Base-by-base conservation (phyloP, 2,888 invertebrate genomes). In the Clitarchus hookeri region DNA sequence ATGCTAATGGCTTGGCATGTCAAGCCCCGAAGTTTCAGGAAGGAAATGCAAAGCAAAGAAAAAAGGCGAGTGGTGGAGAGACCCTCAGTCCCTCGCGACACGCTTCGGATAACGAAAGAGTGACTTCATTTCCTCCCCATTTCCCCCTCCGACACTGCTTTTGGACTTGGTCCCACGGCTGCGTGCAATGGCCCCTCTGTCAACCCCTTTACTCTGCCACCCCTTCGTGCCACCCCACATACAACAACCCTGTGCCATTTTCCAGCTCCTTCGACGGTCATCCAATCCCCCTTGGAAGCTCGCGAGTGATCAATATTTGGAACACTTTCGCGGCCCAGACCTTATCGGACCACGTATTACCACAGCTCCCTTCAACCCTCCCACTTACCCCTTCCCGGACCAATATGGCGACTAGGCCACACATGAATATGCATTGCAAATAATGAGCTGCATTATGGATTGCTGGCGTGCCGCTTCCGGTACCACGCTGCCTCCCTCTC, bases 391-490 rank as follows among this genome's bases (percentile, higher is more conserved):
- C 65, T 65, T 9, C 65, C 23, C 65, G 16, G n/a, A 44, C 82
- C 27, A 82, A 82, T 82, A 82, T 82, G 82, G 82, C 82, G 36
- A 82, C 82, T n/a, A 26, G 65, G 65, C 44, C 82, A 82, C 82
- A 82, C 82, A 82, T 82, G 82, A 82, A 82, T 82, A 82, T 82
- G 82, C 82, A 82, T 82, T 27, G 27, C 82, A 82, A 82, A 82
- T 82, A 36, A 82, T 82, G 44, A 82, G 82, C 82, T 82, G 82
- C 82, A 82, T 82, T 82, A 82, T 82, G 82, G 82, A 82, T 65
- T 65, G 65, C 65, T 8, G 65, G 65, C 65, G 23, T 65, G 65
- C n/a, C n/a, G 65, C 65, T 65, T 65, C 65, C 65, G 65, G 65
- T n/a, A 65, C 65, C 65, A 48, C 48, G 48, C 12, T 13, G 48